phyloP scores from a whole-genome alignment of 2,797 vertebrate species.

The Acanthurus leucopareius region DNA sequence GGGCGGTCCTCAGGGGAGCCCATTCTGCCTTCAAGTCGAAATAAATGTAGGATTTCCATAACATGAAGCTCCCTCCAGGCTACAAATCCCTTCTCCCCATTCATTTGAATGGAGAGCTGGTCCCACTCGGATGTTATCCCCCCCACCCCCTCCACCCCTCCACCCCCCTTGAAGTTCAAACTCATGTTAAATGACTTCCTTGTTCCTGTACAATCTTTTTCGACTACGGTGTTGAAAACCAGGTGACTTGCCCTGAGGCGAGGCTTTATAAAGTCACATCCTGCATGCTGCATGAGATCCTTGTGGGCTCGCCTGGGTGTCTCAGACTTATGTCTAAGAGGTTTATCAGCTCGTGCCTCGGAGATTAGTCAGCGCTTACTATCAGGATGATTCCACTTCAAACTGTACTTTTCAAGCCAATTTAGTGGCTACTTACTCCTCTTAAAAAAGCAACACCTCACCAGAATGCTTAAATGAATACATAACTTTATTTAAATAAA shows the following conservation, averaged over 20 bases:
- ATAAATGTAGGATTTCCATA: conserved; percentile 70
- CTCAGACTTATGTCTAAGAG: conserved; percentile 78
- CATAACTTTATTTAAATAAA: conserved; percentile 99
- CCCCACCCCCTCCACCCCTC: not conserved
- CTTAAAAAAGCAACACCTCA: conserved; percentile 20
- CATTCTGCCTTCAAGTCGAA: conserved; percentile 47
- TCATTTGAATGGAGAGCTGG: conserved; percentile 68
- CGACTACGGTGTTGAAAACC: conserved; percentile 79
- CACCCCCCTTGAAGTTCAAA: conserved; percentile 71
- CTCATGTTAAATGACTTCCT: conserved; percentile 80
- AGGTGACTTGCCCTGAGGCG: conserved; percentile 83
- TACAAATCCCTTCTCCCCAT: conserved; percentile 58
- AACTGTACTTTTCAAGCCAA: conserved; percentile 58
- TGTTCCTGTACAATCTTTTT: conserved; percentile 81
- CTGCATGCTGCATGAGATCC: conserved; percentile 75
- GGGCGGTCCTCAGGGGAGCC: conserved; percentile 39
- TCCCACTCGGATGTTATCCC: conserved; percentile 56
- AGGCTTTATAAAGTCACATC: conserved; percentile 82
- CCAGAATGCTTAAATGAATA: conserved; percentile 90
- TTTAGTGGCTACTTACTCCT: conserved; percentile 15
- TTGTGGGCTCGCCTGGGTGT: conserved; percentile 68
- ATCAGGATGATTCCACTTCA: conserved; percentile 63
- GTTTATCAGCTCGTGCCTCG: conserved; percentile 74
- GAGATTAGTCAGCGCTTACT: conserved; percentile 75
- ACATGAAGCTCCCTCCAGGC: conserved; percentile 58